phyloP scores from a whole-genome alignment of 2,888 invertebrate species.

The Luffia ferchaultella region DNA sequence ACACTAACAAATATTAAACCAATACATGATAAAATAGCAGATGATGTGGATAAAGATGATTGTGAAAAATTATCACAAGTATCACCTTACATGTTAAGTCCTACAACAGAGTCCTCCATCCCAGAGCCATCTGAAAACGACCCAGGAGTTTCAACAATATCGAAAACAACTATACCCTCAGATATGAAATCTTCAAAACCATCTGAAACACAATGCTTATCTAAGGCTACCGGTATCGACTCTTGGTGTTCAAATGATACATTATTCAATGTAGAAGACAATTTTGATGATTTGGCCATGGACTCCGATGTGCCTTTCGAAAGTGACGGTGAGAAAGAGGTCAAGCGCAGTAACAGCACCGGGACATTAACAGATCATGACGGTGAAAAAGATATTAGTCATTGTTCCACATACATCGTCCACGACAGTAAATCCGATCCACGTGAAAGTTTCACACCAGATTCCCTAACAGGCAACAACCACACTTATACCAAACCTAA shows the following conservation, averaged over 20 bases:
- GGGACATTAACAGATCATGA: slow-evolving; percentile 49
- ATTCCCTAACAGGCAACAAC: slow-evolving; percentile 50
- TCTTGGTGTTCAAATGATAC: slow-evolving; percentile 73
- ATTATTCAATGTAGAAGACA: slow-evolving; percentile 69
- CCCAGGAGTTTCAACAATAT: slow-evolving; percentile 52
- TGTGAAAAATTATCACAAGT: slow-evolving; percentile 50
- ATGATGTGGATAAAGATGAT: slow-evolving; percentile 38
- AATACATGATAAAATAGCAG: slow-evolving; percentile 22
- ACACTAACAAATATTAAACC: slow-evolving; percentile 23
- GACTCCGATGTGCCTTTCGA: slow-evolving; percentile 40
- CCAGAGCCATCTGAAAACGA: slow-evolving; percentile 39
- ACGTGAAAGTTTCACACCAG: slow-evolving; percentile 47
- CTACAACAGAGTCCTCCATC: slow-evolving; percentile 42
- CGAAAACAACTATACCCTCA: slow-evolving; percentile 53
- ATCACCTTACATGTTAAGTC: slow-evolving; percentile 50
- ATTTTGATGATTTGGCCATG: slow-evolving; percentile 53
- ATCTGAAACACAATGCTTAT: slow-evolving; percentile 49
- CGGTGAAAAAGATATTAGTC: slow-evolving; percentile 41
- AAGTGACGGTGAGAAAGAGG: slow-evolving; percentile 22
- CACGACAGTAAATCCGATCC: slow-evolving; percentile 48
- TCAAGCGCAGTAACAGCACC: slow-evolving; percentile 39
- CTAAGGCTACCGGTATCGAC: slow-evolving; percentile 68
- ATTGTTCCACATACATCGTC: slow-evolving; percentile 48
- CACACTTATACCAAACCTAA: slow-evolving; percentile 49
- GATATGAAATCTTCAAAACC: slow-evolving; percentile 57